Evolutionary conservation across 2,888 invertebrate genomes (phyloP), one percentile per base, ranked within the genome.

Genomic region (Chrysotoxum bicinctum): DNA sequence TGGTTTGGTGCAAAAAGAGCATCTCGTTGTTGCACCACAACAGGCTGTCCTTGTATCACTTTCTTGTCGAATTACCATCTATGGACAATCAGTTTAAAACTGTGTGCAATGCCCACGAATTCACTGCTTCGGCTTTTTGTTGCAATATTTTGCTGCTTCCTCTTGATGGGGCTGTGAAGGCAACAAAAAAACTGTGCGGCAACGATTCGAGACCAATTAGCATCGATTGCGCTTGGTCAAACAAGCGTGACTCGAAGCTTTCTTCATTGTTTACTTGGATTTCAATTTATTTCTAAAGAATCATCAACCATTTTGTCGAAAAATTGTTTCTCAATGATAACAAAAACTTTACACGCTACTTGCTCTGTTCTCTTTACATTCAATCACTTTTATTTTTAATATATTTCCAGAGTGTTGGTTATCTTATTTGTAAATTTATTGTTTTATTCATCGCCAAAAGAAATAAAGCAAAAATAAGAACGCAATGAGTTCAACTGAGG

Each of bases 401-500:
- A 6, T 58, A 35, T 52, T 79, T 74, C 2, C 66, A 83, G 66
- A 73, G 54, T 35, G 23, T 64, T 19, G 3, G 48, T 68, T 56
- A 69, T 30, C 62, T 26, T 45, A 19, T 35, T 45, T 19, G 30
- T 16, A 16, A 30, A 45, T 45, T 6, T n/a, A 58, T 35, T 58
- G 19, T 14, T 35, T 14, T 21, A 37, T 58, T 58, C 58, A 8
- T 58, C 14, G 7, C 19, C 21, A 6, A 26, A 40, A 19, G 1
- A 26, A 62, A 40, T 43, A n/a, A 21, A 70, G 64, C 10, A 64
- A 75, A 43, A 73, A 35, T 23, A 9, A 60, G 0, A 37, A 32
- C 37, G 26, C 40, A n/a, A 84, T 84, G 84, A 84, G 84, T 75
- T 75, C 84, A 40, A 48, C 66, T 30, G 84, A 84, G 37, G 84